Percentiles rank a stretch among this genome's conserved stretches.
Evolutionary conservation across 2,797 vertebrate genomes (phyloP).

Genomic region (Gila robusta): DNA sequence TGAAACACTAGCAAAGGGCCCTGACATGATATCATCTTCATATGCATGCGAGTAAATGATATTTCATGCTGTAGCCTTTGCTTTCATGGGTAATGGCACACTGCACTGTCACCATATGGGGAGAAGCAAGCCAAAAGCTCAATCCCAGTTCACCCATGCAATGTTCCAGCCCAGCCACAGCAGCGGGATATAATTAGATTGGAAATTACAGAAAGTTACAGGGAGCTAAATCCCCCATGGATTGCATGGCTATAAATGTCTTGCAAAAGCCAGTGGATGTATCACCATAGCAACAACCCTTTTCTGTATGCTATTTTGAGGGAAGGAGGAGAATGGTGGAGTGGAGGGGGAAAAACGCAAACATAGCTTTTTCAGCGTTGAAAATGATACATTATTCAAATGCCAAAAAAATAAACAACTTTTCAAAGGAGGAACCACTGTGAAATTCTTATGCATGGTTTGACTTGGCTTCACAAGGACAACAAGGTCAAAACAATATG

Average conservation of each 20-base stretch:
- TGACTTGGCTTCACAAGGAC: conserved; percentile 63
- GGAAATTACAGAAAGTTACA: conserved; percentile 85
- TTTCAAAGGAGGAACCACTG: conserved; percentile 56
- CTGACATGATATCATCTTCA: conserved; percentile 24
- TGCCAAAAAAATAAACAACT: conserved; percentile 68
- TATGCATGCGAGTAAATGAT: conserved; percentile 42
- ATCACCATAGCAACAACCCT: conserved; percentile 87
- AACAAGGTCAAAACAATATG: conserved; percentile 28
- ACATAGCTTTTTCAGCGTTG: conserved; percentile 78
- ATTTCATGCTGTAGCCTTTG: conserved; percentile 39
- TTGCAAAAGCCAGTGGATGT: conserved; percentile 84
- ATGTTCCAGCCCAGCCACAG: conserved; percentile 59
- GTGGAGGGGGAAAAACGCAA: conserved; percentile 71
- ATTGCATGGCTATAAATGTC: conserved; percentile 85
- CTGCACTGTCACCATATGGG: conserved; percentile 45
- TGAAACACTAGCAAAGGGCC: neutral
- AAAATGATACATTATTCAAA: conserved; percentile 83
- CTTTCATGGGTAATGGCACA: conserved; percentile 38
- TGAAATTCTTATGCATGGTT: neutral
- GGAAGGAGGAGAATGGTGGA: conserved; percentile 66
- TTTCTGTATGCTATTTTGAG: conserved; percentile 84
- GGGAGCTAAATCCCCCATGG: conserved; percentile 81
- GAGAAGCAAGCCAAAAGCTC: conserved; percentile 29
- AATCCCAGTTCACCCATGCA: conserved; percentile 53
- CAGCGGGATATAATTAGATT: conserved; percentile 85